A percentile compares a stretch with the other conserved stretches of the same genome.
Conservation (phyloP, 2,113 vertebrate species). For the Rhinoderma darwinii region DNA sequence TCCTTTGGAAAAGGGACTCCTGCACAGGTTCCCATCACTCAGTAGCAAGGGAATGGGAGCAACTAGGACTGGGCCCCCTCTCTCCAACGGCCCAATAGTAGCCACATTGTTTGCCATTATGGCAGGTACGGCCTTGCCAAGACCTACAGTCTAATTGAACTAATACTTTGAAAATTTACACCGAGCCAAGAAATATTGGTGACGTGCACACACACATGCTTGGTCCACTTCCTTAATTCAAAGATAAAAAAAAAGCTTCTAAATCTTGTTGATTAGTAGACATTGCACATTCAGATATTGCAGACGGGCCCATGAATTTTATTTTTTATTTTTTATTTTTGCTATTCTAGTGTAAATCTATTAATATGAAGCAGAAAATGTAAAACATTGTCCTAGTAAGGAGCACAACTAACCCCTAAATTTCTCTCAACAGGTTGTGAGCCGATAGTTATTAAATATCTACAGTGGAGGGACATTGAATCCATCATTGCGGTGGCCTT, state of each 20-base stretch:
- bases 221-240: neutral
- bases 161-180: too few relatives aligned
- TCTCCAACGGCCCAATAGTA: too few relatives aligned
- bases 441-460: constrained; percentile 87
- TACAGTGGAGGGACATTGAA: constrained; percentile 94
- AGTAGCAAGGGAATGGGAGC: too few relatives aligned
- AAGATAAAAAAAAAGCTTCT: neutral
- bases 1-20: too few relatives aligned
- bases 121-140: too few relatives aligned
- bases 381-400: too few relatives aligned
- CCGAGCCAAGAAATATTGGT: too few relatives aligned
- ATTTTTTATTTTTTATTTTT: neutral
- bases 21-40: too few relatives aligned
- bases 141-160: too few relatives aligned
- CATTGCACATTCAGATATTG: neutral
- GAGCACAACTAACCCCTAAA: constrained; percentile 52
- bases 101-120: too few relatives aligned
- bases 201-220: neutral
- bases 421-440: constrained; percentile 81
- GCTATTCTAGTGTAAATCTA: neutral
- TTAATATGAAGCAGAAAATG: neutral
- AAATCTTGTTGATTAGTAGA: neutral
- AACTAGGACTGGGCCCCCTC: too few relatives aligned
- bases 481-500: constrained; percentile 95
- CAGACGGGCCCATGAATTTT: neutral